Evolutionary conservation across 2,888 invertebrate species (phyloP).

Genomic region (Prionchulus punctatus): DNA sequence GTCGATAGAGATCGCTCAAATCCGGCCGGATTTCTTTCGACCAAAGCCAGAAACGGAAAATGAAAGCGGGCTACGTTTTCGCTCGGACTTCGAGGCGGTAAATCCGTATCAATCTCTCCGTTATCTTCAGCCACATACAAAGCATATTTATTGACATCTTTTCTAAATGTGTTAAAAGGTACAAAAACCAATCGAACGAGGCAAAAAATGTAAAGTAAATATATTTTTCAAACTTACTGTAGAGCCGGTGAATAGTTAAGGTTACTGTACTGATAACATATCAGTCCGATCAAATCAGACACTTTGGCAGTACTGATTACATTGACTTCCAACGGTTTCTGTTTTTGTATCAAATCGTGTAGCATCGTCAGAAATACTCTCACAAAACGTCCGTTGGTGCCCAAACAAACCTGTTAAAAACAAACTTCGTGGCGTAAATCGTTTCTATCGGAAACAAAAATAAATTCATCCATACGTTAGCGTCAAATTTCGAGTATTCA

Average conservation of each 20-base stretch:
- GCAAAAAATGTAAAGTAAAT: background rate
- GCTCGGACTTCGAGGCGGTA: conserved; percentile 68
- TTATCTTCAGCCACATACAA: conserved; percentile 88
- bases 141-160: conserved; percentile 53
- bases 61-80: conserved; percentile 85
- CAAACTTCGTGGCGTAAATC: too few relatives aligned
- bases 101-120: conserved; percentile 80
- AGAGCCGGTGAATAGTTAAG: conserved; percentile 45
- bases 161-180: conserved; percentile 3
- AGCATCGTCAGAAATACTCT: background rate
- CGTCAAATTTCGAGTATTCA: conserved; percentile 78
- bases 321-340: background rate
- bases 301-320: conserved; percentile 55
- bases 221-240: conserved; percentile 25
- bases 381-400: too few relatives aligned
- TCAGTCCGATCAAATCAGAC: conserved; percentile 69
- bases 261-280: conserved; percentile 49
- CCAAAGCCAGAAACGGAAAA: conserved; percentile 68
- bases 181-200: background rate
- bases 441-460: too few relatives aligned
- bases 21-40: conserved; percentile 44
- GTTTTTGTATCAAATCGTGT: background rate
- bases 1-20: background rate
- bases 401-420: too few relatives aligned
- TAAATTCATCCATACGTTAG: conserved; percentile 41